These are phyloP conservation scores for Oreochromis grahami DNA, from an alignment of 2,797 vertebrate species.

Conservation along the genomic window DNA sequence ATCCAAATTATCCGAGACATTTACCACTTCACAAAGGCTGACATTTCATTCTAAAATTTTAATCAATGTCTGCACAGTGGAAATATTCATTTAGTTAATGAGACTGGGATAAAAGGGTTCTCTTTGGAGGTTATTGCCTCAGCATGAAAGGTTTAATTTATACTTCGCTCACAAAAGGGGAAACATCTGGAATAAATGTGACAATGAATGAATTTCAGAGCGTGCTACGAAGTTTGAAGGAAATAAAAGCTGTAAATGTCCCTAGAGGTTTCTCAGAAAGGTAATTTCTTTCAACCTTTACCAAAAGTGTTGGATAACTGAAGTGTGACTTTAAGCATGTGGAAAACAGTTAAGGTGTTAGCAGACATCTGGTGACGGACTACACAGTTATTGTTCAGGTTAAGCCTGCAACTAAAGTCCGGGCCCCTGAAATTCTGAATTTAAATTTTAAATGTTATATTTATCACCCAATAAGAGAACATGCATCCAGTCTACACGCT, in stretches of 20 bases:
- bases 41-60: slow-evolving; percentile 7
- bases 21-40: slow-evolving; percentile 6
- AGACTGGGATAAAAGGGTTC: not conserved
- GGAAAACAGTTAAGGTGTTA: not conserved
- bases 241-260: not conserved
- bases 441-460: not conserved
- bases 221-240: not conserved
- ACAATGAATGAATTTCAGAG: not conserved
- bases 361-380: not conserved
- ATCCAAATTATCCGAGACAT: not conserved
- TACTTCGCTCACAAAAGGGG: not conserved
- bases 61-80: slow-evolving; percentile 12
- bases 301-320: not conserved
- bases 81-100: not conserved
- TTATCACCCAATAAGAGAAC: not conserved
- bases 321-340: not conserved
- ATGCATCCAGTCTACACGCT: not conserved
- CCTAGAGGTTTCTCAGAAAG: not conserved
- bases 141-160: not conserved
- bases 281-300: not conserved
- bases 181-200: not conserved
- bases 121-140: not conserved
- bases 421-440: not conserved
- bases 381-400: not conserved
- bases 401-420: not conserved